Base-by-base conservation (phyloP, 2,888 invertebrate genomes). In the Hirtodrosophila duncani region DNA sequence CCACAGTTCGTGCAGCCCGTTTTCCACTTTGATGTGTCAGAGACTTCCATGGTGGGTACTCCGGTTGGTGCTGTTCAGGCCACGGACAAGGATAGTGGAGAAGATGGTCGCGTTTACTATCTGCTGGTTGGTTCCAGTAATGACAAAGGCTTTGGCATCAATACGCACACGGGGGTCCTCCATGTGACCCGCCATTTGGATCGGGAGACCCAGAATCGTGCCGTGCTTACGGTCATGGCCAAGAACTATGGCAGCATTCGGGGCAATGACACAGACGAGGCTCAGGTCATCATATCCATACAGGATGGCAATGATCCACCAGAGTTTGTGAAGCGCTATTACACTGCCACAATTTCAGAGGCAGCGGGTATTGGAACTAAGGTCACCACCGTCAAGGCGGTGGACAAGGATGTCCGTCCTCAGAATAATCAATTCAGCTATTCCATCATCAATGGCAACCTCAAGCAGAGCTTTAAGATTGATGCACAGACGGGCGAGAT, bases 261-360 rank as follows among this genome's bases (percentile, higher is more conserved):
- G 24, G 98, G 98, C 2, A 97, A 97, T 83, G 97, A 98, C 81
- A 97, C 97, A 0, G 97, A 97, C 83, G 96, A 96, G 87, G 97
- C 97, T 2, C 95, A 96, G 87, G 94, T 98, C 0, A 94, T 95
- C 34, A 93, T 98, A 58, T 93, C 94, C 0, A 94, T 98, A 59
- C 95, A 97, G 88, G 98, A 98, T 85, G 97, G 97, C 11, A 98
- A 98, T 83, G 98, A 98, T 88, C 96, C 98, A 0, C 98, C 98
- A 0, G 95, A 95, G 84, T 98, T 98, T 84, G 86, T 92, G n/a
- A 91, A 93, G 75, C 89, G 89, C 36, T 84, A 90, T 11, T 98
- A 98, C 84, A 92, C 93, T 78, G 91, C 93, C 0, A 90, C 90
- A 53, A 90, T 98, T 13, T 92, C 93, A 1, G 98, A 98, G 88